These are phyloP conservation scores for Indri indri DNA, from an alignment of 2,113 vertebrate species.

Conservation along the genomic window DNA sequence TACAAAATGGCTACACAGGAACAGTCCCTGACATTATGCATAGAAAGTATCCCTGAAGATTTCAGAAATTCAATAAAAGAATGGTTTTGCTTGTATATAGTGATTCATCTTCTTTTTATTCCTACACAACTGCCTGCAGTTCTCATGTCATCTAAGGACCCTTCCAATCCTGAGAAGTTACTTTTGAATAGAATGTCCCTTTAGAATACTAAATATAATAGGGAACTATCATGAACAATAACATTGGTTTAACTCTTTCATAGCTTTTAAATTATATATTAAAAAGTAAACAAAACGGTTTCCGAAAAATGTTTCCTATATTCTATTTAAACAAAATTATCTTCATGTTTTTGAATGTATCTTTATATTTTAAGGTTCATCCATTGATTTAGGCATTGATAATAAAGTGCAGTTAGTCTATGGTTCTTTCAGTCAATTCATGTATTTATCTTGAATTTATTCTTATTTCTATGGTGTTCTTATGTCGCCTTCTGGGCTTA, in stretches of 20 bases:
- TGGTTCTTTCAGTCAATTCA: background rate
- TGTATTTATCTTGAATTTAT: background rate
- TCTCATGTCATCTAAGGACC: background rate
- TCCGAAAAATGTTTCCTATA: background rate
- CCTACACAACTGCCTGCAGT: background rate
- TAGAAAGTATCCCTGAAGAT: background rate
- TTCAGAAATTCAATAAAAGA: background rate
- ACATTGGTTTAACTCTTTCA: background rate
- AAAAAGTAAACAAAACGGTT: background rate
- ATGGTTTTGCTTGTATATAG: background rate
- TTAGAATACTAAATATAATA: background rate
- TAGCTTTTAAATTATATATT: background rate
- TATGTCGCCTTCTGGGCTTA: background rate
- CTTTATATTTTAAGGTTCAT: background rate
- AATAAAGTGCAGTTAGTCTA: background rate
- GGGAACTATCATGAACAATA: background rate
- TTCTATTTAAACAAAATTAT: background rate
- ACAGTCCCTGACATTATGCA: background rate
- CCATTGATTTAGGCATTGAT: background rate
- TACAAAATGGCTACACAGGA: background rate
- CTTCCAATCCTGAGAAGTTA: background rate
- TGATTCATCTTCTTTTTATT: background rate
- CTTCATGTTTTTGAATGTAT: background rate
- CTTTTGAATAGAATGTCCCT: background rate
- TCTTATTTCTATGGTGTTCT: background rate